Conservation (phyloP, 2,797 vertebrate genomes). For the Salarias fasciatus region DNA sequence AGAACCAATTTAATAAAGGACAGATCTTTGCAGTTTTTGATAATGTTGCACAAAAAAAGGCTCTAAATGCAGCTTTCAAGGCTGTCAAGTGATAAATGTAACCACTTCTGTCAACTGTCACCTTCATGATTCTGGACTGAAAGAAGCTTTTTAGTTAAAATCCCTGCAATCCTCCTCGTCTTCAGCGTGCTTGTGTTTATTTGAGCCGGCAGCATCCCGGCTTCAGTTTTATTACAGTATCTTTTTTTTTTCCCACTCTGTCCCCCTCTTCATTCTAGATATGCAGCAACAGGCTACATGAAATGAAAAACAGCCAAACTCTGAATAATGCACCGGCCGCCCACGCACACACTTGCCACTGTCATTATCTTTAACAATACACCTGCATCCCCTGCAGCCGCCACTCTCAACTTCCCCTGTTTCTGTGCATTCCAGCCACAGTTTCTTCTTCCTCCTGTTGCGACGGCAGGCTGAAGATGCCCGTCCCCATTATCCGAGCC, state of each 20-base stretch:
- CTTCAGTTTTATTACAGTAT: conserved; percentile 36
- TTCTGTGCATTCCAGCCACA: not conserved
- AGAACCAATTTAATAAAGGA: conserved; percentile 26
- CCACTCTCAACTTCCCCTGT: conserved; percentile 8
- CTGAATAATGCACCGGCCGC: conserved; percentile 43
- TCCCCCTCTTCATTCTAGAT: conserved; percentile 36
- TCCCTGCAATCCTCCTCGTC: conserved; percentile 37
- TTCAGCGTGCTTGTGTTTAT: conserved; percentile 29
- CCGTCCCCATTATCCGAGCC: conserved; percentile 9
- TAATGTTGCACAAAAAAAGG: conserved; percentile 21
- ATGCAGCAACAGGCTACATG: conserved; percentile 25
- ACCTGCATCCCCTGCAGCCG: conserved; percentile 29
- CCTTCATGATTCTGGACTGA: conserved; percentile 50
- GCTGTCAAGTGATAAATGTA: conserved; percentile 26
- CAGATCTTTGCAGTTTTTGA: conserved; percentile 7
- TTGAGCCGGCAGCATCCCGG: conserved; percentile 38
- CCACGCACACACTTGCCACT: conserved; percentile 16
- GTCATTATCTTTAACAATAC: conserved; percentile 59
- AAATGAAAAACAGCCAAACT: conserved; percentile 25
- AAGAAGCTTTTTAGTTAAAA: conserved; percentile 29
- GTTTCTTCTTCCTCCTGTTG: conserved; percentile 16
- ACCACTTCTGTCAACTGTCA: conserved; percentile 21
- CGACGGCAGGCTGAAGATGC: conserved; percentile 16
- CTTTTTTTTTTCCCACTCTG: no score
- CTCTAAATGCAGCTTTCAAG: conserved; percentile 22